These are phyloP conservation scores for Andricus grossulariae DNA, from an alignment of 1,140 invertebrate genomes.

Conservation along the genomic window DNA sequence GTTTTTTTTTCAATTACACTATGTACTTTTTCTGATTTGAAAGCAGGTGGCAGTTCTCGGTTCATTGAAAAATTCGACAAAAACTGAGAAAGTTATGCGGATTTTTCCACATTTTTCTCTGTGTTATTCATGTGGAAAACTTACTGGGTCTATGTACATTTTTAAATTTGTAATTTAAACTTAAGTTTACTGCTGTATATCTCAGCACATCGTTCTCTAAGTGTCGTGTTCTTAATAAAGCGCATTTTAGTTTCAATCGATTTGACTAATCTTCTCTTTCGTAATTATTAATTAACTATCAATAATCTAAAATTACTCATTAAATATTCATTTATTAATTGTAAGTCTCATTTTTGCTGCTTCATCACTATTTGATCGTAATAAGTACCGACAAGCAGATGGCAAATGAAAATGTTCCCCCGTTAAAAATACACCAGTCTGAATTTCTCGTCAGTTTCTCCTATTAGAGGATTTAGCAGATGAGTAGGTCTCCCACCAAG, in stretches of 20 bases:
- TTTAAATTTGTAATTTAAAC: neutral
- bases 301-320: constrained; percentile 3
- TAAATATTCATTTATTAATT: constrained; percentile 31
- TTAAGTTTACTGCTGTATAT: constrained; percentile 55
- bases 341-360: constrained; percentile 29
- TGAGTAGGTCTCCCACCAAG: too few relatives aligned
- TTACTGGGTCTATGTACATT: neutral
- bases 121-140: too few relatives aligned
- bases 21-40: too few relatives aligned
- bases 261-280: neutral
- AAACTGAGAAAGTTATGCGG: too few relatives aligned
- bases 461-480: too few relatives aligned
- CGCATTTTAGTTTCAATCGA: constrained; percentile 55
- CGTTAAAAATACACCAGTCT: constrained; percentile 53
- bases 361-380: constrained; percentile 31
- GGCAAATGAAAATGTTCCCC: constrained; percentile 52
- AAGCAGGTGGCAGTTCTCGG: too few relatives aligned
- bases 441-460: constrained; percentile 18
- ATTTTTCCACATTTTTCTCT: too few relatives aligned
- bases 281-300: neutral
- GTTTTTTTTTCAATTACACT: too few relatives aligned
- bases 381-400: neutral
- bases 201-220: constrained; percentile 59
- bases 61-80: too few relatives aligned
- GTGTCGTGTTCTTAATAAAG: constrained; percentile 48